Evolutionary conservation across 2,888 invertebrate species (phyloP).

Genomic region (Xestia ashworthii): DNA sequence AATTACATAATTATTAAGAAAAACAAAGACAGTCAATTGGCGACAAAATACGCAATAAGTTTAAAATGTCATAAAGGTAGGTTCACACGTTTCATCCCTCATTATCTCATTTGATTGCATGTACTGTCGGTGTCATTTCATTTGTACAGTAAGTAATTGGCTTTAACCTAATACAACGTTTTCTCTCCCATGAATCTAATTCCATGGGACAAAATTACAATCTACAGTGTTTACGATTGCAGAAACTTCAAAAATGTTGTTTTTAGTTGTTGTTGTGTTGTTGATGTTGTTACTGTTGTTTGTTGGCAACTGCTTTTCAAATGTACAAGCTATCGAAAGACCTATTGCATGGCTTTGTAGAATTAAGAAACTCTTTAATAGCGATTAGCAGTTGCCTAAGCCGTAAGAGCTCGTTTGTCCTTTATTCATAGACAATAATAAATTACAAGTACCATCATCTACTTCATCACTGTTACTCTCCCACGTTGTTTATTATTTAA

Average conservation of each 20-base stretch:
- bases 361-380: no score
- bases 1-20: neutral
- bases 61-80: slow-evolving; percentile 4
- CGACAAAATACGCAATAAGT: slow-evolving; percentile 13
- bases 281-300: no score
- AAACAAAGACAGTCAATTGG: slow-evolving; percentile 27
- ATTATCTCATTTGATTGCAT: neutral
- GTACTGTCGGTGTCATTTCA: neutral
- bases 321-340: neutral
- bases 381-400: neutral
- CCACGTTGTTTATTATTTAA: no score
- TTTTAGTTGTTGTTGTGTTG: no score
- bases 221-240: neutral
- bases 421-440: neutral
- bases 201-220: neutral
- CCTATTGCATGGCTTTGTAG: no score
- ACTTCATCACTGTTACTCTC: no score
- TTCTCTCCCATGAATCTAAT: neutral
- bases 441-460: neutral
- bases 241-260: neutral
- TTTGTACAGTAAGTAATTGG: slow-evolving; percentile 8
- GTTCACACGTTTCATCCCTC: neutral
- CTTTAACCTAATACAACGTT: neutral
- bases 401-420: neutral
- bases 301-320: no score